Evolutionary conservation across 1,140 invertebrate species (phyloP).

Genomic region (Bombus waltoni): DNA sequence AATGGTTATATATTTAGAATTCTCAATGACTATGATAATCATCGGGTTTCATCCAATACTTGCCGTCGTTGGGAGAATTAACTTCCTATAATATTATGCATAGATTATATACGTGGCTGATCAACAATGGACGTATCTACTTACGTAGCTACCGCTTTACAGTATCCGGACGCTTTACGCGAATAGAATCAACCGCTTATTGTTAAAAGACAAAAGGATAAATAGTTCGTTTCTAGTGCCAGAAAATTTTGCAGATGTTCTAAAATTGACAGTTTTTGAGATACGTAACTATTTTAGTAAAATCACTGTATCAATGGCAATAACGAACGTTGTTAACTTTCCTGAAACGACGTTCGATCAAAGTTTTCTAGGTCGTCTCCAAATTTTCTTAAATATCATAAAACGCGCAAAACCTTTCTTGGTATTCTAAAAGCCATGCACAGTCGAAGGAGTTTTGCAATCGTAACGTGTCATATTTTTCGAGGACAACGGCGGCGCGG

Average conservation of each 20-base stretch:
- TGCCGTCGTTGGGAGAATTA: not conserved
- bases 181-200: too few species aligned
- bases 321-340: too few species aligned
- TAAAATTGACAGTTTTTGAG: too few species aligned
- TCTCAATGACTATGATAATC: not conserved
- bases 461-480: constrained; percentile 5
- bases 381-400: not conserved
- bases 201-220: too few species aligned
- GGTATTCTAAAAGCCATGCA: not conserved
- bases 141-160: not conserved
- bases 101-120: not conserved
- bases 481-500: constrained; percentile 1
- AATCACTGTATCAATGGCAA: too few species aligned
- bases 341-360: too few species aligned
- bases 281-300: too few species aligned
- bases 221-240: too few species aligned
- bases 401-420: not conserved
- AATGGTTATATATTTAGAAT: too few species aligned
- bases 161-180: too few species aligned
- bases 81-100: not conserved
- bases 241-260: too few species aligned
- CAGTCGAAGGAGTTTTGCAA: not conserved
- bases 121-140: not conserved
- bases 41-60: too few species aligned
- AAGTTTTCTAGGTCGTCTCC: not conserved